phyloP scores from a whole-genome alignment of 2,888 invertebrate species.

The Allolobophora icterica region DNA sequence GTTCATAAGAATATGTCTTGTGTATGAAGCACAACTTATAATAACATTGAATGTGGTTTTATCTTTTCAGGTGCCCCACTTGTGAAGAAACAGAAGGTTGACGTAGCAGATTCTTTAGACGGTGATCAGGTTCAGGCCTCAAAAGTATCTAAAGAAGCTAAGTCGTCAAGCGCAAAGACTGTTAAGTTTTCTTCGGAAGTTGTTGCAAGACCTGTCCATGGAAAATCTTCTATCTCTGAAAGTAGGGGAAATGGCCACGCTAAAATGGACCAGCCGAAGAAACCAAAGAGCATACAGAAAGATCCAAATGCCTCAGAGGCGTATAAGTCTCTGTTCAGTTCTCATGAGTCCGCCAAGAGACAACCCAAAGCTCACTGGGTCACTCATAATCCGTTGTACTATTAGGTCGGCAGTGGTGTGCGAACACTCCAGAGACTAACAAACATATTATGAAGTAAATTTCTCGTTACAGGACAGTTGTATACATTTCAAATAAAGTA shows the following conservation, averaged over 20 bases:
- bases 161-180: not conserved
- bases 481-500: not conserved
- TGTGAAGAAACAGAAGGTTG: not conserved
- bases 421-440: not conserved
- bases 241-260: not conserved
- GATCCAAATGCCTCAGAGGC: constrained; percentile 89
- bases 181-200: not conserved
- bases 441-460: not conserved
- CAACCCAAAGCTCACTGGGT: constrained; percentile 95
- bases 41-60: not conserved
- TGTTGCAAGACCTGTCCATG: not conserved
- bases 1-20: not conserved
- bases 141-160: not conserved
- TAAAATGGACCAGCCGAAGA: constrained; percentile 30
- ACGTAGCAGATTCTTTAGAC: not conserved
- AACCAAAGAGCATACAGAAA: constrained; percentile 72
- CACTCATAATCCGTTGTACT: constrained; percentile 85
- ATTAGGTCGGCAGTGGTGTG: constrained; percentile 42
- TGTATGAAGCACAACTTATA: not conserved
- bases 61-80: not conserved
- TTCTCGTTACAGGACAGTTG: not conserved
- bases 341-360: constrained; percentile 83
- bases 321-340: constrained; percentile 92
- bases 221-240: constrained; percentile 7
- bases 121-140: not conserved